A percentile compares a stretch with the other conserved stretches of the same genome.
These are phyloP conservation scores for Pedetes capensis DNA, from an alignment of 2,113 vertebrate genomes.

Conservation along the genomic window DNA sequence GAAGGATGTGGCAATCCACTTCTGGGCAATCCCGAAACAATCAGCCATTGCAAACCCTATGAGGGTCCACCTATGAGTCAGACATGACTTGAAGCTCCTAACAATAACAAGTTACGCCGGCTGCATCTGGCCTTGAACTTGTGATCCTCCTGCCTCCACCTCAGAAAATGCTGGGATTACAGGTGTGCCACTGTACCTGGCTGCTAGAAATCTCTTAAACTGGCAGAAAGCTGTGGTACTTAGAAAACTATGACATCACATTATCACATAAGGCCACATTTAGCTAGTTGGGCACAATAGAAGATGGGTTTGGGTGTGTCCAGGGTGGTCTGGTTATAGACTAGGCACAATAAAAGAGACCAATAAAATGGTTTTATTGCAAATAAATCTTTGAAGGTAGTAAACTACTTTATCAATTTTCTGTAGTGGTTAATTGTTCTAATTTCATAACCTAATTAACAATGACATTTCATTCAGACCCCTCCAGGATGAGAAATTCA, in stretches of 20 bases:
- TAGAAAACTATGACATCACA: not conserved
- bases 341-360: not conserved
- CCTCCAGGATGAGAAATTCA: constrained; percentile 16
- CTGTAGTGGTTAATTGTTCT: not conserved
- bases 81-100: too few species aligned
- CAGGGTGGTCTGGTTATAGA: too few species aligned
- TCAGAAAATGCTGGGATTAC: too few species aligned
- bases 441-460: constrained; percentile 37
- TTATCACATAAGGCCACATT: not conserved
- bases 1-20: too few species aligned
- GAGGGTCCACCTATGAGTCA: too few species aligned
- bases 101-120: too few species aligned
- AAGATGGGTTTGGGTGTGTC: too few species aligned
- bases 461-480: constrained; percentile 14
- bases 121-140: too few species aligned
- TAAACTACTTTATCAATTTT: constrained; percentile 23
- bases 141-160: too few species aligned
- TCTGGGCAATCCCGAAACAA: too few species aligned
- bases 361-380: not conserved
- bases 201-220: not conserved
- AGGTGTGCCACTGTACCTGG: too few species aligned
- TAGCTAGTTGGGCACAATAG: not conserved
- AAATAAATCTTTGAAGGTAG: constrained; percentile 1
- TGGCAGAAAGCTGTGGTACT: not conserved
- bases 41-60: too few species aligned